Conservation (phyloP, 2,888 invertebrate genomes). For the Julus scanicus region DNA sequence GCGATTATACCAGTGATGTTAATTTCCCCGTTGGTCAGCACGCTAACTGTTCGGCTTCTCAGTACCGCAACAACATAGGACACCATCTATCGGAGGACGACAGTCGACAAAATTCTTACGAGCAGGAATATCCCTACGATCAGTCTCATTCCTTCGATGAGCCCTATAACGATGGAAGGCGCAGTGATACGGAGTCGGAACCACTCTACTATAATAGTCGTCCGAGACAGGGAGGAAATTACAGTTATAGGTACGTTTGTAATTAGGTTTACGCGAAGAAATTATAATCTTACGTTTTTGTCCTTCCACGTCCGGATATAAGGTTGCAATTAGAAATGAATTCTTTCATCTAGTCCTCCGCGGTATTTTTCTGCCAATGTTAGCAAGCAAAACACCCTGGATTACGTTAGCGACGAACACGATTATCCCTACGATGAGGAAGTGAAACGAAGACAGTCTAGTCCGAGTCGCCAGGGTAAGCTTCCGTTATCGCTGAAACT, state of each 20-base stretch:
- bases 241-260: conserved; percentile 48
- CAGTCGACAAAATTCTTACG: conserved; percentile 84
- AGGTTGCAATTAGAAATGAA: not conserved
- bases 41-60: conserved; percentile 91
- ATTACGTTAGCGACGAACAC: conserved; percentile 59
- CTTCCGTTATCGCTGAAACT: too few relatives aligned
- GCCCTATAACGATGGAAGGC: conserved; percentile 66
- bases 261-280: not conserved
- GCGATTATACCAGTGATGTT: conserved; percentile 95
- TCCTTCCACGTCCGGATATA: not conserved
- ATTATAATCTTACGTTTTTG: not conserved
- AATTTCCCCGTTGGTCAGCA: conserved; percentile 88
- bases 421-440: conserved; percentile 55
- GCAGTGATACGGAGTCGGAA: conserved; percentile 66
- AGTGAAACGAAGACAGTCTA: too few relatives aligned
- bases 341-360: conserved; percentile 32
- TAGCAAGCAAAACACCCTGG: conserved; percentile 60
- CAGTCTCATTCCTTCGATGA: conserved; percentile 61
- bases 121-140: conserved; percentile 74
- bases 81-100: conserved; percentile 81
- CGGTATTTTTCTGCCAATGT: conserved; percentile 56
- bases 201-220: conserved; percentile 87
- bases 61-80: conserved; percentile 82
- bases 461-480: too few relatives aligned
- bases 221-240: conserved; percentile 69